phyloP scores from a whole-genome alignment of 1,140 invertebrate species.

The Drosophila elegans region DNA sequence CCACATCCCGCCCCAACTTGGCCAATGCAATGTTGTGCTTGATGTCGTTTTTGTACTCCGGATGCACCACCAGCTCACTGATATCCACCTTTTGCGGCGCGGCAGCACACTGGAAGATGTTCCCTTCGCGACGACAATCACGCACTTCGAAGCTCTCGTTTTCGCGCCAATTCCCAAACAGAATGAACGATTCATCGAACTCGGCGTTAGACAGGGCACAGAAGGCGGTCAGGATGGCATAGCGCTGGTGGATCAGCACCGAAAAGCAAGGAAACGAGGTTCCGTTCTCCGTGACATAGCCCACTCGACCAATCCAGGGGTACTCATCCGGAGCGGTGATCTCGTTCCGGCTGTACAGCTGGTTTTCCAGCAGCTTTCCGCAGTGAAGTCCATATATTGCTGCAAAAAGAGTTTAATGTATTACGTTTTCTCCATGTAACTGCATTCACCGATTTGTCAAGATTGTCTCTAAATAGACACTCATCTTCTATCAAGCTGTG shows the following conservation, averaged over 20 bases:
- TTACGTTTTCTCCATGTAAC: too few species aligned
- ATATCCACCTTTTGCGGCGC: background rate
- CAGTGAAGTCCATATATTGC: background rate
- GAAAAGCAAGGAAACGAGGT: background rate
- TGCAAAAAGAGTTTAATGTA: background rate
- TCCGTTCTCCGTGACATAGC: background rate
- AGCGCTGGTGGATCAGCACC: conserved; percentile 14
- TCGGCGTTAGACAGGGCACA: background rate
- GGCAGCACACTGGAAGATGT: background rate
- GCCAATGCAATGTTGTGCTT: conserved; percentile 26
- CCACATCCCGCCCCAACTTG: conserved; percentile 3
- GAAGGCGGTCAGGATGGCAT: conserved; percentile 28
- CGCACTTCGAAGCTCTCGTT: background rate
- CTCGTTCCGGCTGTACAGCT: conserved; percentile 8
- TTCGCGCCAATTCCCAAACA: conserved; percentile 13
- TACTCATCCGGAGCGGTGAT: conserved; percentile 16
- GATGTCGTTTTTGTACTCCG: background rate
- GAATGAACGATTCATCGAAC: background rate
- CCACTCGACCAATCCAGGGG: conserved; percentile 34
- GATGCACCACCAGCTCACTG: conserved; percentile 17
- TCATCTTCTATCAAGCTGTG: too few species aligned
- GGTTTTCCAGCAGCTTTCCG: conserved; percentile 18
- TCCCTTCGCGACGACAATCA: background rate
- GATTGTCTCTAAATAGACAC: too few species aligned
- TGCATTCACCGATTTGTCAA: too few species aligned